Evolutionary conservation across 2,797 vertebrate species (phyloP).

Genomic region (Peromyscus attwateri): DNA sequence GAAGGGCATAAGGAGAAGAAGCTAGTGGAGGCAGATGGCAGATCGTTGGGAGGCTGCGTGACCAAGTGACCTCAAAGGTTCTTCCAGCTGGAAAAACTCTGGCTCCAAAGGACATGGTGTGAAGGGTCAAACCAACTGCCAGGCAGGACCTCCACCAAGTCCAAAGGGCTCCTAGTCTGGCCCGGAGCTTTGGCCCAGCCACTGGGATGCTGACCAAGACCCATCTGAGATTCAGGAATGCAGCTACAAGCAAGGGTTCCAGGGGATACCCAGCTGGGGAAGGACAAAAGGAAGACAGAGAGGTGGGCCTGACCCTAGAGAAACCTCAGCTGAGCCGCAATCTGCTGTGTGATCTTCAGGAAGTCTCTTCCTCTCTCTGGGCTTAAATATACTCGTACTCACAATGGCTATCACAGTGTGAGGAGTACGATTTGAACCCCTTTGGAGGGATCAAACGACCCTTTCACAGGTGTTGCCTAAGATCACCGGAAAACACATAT

Average conservation of each 20-base stretch:
- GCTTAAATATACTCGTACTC: neutral
- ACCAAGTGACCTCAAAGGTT: neutral
- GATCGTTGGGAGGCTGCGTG: neutral
- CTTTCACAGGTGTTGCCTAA: neutral
- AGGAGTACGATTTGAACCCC: slow-evolving; percentile 35
- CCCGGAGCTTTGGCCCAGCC: neutral
- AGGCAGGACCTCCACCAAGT: neutral
- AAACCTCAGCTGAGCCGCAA: neutral
- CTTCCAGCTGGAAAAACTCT: slow-evolving; percentile 44
- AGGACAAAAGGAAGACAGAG: neutral
- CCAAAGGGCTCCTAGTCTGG: neutral
- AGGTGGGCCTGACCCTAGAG: neutral
- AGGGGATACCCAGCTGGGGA: neutral
- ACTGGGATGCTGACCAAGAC: neutral
- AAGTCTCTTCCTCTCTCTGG: slow-evolving; percentile 42
- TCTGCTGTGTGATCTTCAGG: slow-evolving; percentile 34
- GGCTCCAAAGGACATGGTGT: neutral
- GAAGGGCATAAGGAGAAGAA: neutral
- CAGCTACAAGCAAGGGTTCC: neutral
- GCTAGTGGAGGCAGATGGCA: neutral
- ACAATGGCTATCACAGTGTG: neutral
- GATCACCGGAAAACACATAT: neutral
- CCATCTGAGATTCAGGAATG: neutral
- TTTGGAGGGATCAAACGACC: neutral
- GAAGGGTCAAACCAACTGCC: neutral